Evolutionary conservation across 2,797 vertebrate genomes (phyloP).

Genomic region (Austrolebias charrua): DNA sequence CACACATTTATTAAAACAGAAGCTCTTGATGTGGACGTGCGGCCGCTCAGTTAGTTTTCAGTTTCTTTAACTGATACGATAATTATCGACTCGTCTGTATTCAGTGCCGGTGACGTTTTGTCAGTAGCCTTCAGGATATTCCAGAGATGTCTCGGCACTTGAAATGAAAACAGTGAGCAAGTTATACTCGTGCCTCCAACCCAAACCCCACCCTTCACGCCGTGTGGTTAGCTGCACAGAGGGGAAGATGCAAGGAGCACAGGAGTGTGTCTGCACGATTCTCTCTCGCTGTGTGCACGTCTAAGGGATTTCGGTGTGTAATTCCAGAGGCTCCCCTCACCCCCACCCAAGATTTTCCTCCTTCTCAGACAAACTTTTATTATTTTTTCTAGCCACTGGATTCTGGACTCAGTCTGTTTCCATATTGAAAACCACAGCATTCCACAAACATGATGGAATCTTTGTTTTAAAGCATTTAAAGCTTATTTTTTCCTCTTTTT

Average conservation of each 20-base stretch:
- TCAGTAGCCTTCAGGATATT: slow-evolving; percentile 43
- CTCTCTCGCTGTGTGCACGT: slow-evolving; percentile 28
- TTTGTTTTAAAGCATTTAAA: slow-evolving; percentile 75
- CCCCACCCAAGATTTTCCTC: slow-evolving; percentile 70
- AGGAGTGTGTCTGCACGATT: slow-evolving; percentile 32
- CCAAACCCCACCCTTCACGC: slow-evolving; percentile 64
- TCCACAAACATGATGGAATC: slow-evolving; percentile 86
- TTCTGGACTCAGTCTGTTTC: slow-evolving; percentile 79
- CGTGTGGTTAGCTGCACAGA: slow-evolving; percentile 71
- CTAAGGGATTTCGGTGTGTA: slow-evolving; percentile 66
- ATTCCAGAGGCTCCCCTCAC: slow-evolving; percentile 79
- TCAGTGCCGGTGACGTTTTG: slow-evolving; percentile 32
- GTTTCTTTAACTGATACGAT: slow-evolving; percentile 31
- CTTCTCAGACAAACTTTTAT: slow-evolving; percentile 70
- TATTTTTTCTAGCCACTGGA: slow-evolving; percentile 75
- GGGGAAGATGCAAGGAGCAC: slow-evolving; percentile 60
- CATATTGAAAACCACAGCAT: slow-evolving; percentile 82
- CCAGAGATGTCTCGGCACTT: slow-evolving; percentile 51
- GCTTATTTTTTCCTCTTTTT: slow-evolving; percentile 71
- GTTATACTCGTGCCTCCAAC: slow-evolving; percentile 60
- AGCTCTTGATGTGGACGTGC: slow-evolving; percentile 34
- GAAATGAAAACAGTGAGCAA: slow-evolving; percentile 59
- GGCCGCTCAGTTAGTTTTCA: slow-evolving; percentile 33
- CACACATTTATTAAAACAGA: slow-evolving; percentile 35
- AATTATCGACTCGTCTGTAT: slow-evolving; percentile 36